phyloP scores from a whole-genome alignment of 2,888 invertebrate species.

The Drosophila acutilabella region DNA sequence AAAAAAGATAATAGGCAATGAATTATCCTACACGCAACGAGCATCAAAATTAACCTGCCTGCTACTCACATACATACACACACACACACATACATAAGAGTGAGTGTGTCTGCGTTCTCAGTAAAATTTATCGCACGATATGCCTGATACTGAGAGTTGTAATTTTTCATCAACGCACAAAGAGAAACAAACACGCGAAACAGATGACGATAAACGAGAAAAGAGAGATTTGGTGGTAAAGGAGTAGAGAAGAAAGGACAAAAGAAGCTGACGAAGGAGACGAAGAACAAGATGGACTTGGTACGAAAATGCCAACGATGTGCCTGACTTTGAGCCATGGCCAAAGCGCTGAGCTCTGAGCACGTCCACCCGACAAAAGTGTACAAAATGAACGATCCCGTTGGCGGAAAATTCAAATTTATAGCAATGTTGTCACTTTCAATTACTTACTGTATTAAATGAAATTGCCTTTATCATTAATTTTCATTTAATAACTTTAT shows the following conservation, averaged over 20 bases:
- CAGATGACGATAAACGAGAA: not conserved
- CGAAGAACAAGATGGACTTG: slow-evolving; percentile 31
- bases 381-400: not conserved
- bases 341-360: slow-evolving; percentile 14
- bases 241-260: slow-evolving; percentile 3
- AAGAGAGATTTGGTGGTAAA: not conserved
- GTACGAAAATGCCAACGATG: slow-evolving; percentile 42
- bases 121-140: slow-evolving; percentile 75
- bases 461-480: slow-evolving; percentile 8
- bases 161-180: slow-evolving; percentile 66
- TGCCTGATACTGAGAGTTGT: slow-evolving; percentile 80
- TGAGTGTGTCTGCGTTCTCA: slow-evolving; percentile 40
- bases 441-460: slow-evolving; percentile 13
- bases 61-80: slow-evolving; percentile 14
- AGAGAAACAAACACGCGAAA: slow-evolving; percentile 14
- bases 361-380: slow-evolving; percentile 58
- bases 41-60: slow-evolving; percentile 74
- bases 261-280: not conserved
- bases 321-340: slow-evolving; percentile 43
- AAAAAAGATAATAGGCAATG: slow-evolving; percentile 80
- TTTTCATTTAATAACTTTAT: slow-evolving; percentile 8
- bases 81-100: not conserved
- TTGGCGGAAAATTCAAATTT: slow-evolving; percentile 24
- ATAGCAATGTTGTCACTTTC: slow-evolving; percentile 24
- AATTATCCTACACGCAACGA: slow-evolving; percentile 81